phyloP scores from a whole-genome alignment of 2,888 invertebrate species.

The Blera fallax region DNA sequence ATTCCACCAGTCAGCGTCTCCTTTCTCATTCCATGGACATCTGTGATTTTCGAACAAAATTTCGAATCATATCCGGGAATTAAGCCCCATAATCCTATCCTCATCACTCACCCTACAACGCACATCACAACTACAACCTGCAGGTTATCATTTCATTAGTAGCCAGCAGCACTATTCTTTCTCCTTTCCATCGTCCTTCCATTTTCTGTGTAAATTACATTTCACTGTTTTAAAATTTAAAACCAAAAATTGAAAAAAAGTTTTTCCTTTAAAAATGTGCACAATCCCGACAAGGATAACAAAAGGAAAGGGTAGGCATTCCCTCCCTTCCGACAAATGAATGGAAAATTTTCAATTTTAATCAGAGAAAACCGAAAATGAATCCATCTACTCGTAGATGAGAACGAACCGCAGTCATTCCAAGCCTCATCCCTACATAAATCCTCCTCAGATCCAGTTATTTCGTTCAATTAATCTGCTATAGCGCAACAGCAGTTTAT shows the following conservation, averaged over 20 bases:
- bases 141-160: constrained; percentile 39
- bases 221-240: constrained; percentile 34
- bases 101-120: background rate
- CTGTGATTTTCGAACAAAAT: background rate
- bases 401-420: background rate
- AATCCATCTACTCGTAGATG: constrained; percentile 17
- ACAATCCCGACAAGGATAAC: constrained; percentile 3
- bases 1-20: background rate
- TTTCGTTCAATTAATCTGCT: constrained; percentile 65
- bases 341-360: constrained; percentile 55
- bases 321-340: constrained; percentile 17
- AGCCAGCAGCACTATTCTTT: background rate
- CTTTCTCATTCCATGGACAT: too few relatives aligned
- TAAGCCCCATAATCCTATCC: constrained; percentile 16
- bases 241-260: background rate
- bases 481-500: constrained; percentile 56
- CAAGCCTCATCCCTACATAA: background rate
- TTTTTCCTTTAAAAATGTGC: background rate
- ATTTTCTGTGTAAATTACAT: constrained; percentile 45
- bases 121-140: background rate
- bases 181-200: background rate
- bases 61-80: constrained; percentile 23
- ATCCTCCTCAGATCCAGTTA: constrained; percentile 29
- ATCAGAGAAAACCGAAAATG: constrained; percentile 57
- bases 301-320: background rate